Base-by-base conservation (phyloP, 92 coral and sea anemone genomes). In the Isaurus tuberculatus region DNA sequence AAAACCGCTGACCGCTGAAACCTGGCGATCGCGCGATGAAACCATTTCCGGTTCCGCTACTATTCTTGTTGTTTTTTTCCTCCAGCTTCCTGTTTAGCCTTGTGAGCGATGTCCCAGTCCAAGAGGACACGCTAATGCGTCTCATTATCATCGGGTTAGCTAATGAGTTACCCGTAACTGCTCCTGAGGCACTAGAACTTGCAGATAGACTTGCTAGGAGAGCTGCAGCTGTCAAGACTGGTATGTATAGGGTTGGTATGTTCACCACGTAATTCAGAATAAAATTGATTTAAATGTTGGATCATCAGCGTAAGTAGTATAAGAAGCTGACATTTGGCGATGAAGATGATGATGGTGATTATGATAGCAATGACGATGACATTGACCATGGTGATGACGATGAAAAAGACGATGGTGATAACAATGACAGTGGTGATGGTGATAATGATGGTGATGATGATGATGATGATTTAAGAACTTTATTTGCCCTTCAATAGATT, bases 111-210 rank as follows among this genome's bases (percentile, higher is more conserved):
- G 98, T 94, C 23, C 98, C 99, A 22, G 95, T 94, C 11, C 97
- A 92, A 80, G 99, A 96, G 65, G 99, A 96, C 71, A 96, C 99
- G 0, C 84, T 96, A 6, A 96, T 94, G 92, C 93, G 99, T 79
- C 84, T 93, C 27, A 93, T 94, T 2, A 94, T 96, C 80, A 96
- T 96, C 25, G 99, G 99, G 15, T 88, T 96, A 19, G 89, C 98
- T 33, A 85, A 86, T 61, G 99, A 96, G 75, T 85, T 96, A 68
- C 99, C 98, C 0, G 84, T 96, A 36, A 93, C 92, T 73, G 97
- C 99, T 22, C 93, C 99, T 0, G 98, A 96, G 71, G 93, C 99
- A 4, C 86, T 96, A 48, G 98, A 96, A 58, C 86, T 94, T 29
- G 99, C 98, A 23, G 99, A 96, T 70, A 88, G 93, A 60, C 72